A percentile compares a stretch with the other conserved stretches of the same genome.
Conservation (phyloP, 2,888 invertebrate genomes). For the Elegia similella region DNA sequence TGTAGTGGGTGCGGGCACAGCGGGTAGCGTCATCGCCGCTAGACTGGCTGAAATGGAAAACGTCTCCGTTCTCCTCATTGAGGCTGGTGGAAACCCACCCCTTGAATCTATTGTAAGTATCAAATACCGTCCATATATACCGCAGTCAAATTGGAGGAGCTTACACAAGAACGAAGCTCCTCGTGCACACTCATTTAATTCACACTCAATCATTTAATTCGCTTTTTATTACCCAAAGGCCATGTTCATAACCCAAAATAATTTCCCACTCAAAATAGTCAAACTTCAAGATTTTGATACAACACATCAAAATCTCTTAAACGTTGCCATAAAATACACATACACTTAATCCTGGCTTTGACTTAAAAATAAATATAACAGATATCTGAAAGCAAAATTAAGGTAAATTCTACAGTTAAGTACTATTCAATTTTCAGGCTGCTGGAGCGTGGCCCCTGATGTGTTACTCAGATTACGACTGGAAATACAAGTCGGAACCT, state of each 20-base stretch:
- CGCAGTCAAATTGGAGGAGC: not conserved
- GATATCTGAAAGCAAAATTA: not conserved
- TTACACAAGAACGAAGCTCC: too few species aligned
- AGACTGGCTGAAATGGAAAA: not conserved
- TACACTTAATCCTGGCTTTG: too few species aligned
- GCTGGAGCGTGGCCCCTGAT: conserved; percentile 33
- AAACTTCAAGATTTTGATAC: too few species aligned
- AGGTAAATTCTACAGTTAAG: not conserved
- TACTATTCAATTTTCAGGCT: conserved; percentile 31
- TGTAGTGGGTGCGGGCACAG: not conserved
- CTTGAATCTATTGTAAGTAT: conserved; percentile 1
- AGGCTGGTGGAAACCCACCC: conserved; percentile 15
- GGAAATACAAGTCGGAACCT: conserved; percentile 34
- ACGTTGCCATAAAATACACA: too few species aligned
- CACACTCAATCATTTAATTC: too few species aligned
- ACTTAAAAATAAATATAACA: not conserved
- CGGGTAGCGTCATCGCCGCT: conserved; percentile 8
- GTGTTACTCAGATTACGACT: conserved; percentile 33
- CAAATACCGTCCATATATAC: not conserved
- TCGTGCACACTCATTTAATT: too few species aligned
- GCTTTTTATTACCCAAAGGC: not conserved
- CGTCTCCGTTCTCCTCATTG: conserved; percentile 7
- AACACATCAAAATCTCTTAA: too few species aligned
- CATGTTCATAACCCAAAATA: too few species aligned
- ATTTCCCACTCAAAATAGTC: too few species aligned